A percentile compares a stretch with the other conserved stretches of the same genome.
These are phyloP conservation scores for Drosophila parabipectinata DNA, from an alignment of 1,140 invertebrate genomes.

Conservation along the genomic window DNA sequence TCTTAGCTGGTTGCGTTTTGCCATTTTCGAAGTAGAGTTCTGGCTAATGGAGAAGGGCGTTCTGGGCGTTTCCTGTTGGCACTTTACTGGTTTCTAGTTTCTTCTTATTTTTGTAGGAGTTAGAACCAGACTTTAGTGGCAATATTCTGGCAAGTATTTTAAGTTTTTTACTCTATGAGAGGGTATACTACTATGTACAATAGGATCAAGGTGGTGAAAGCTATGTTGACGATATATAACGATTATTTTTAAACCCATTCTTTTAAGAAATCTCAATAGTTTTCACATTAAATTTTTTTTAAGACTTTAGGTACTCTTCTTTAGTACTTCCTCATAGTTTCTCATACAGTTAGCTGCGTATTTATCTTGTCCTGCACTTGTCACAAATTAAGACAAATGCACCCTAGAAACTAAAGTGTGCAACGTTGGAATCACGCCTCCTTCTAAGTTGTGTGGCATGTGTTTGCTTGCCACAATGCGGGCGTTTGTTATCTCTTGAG, in stretches of 20 bases:
- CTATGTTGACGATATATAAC: too few species aligned
- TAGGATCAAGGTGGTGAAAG: too few species aligned
- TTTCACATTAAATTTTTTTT: too few species aligned
- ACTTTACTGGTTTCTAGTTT: neutral
- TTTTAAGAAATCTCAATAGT: too few species aligned
- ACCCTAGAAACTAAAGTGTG: constrained; percentile 42
- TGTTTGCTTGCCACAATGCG: constrained; percentile 47
- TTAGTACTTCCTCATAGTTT: constrained; percentile 19
- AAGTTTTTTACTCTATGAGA: neutral
- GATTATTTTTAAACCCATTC: too few species aligned
- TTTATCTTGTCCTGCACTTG: constrained; percentile 68
- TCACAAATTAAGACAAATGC: constrained; percentile 78
- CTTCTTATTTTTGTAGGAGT: neutral
- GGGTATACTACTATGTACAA: too few species aligned
- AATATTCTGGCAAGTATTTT: neutral
- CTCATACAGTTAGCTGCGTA: constrained; percentile 33
- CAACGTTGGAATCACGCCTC: constrained; percentile 9
- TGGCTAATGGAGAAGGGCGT: constrained; percentile 3
- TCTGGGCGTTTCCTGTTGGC: too few species aligned
- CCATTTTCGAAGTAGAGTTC: constrained; percentile 3
- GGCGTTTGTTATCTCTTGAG: constrained; percentile 56
- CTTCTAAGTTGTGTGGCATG: constrained; percentile 12
- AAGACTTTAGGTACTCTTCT: too few species aligned
- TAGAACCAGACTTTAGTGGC: constrained; percentile 6
- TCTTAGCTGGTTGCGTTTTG: constrained; percentile 25